phyloP scores from a whole-genome alignment of 2,797 vertebrate species.

The Eptatretus atami region DNA sequence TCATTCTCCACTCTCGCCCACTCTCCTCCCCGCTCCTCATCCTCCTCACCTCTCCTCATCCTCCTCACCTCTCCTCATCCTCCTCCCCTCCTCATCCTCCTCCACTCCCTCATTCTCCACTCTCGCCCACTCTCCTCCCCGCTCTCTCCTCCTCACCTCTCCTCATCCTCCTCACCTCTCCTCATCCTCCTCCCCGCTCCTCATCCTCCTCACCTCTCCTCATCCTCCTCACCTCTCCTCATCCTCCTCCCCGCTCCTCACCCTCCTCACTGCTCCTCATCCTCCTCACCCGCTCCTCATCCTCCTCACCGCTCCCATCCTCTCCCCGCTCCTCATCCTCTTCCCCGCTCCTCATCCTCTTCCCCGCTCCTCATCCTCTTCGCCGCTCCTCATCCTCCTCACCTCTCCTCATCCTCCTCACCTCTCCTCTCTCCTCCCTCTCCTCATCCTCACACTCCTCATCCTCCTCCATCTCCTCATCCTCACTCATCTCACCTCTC shows the following conservation, averaged over 20 bases:
- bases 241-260: constrained; percentile 85
- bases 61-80: neutral
- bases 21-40: too few species aligned
- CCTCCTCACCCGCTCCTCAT: neutral
- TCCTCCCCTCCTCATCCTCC: neutral
- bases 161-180: neutral
- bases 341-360: neutral
- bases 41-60: neutral
- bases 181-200: neutral
- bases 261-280: constrained; percentile 16
- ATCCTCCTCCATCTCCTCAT: too few species aligned
- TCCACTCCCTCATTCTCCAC: too few species aligned
- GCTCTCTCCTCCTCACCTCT: neutral
- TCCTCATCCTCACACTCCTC: neutral
- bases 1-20: too few species aligned
- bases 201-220: constrained; percentile 22
- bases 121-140: neutral
- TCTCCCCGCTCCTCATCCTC: too few species aligned
- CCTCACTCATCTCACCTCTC: too few species aligned
- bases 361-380: neutral
- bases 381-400: neutral
- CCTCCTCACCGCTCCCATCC: neutral
- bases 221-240: constrained; percentile 71
- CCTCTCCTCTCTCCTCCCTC: neutral
- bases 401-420: neutral